A percentile compares a stretch with the other conserved stretches of the same genome.
These are phyloP conservation scores for Astreopora myriophthalma DNA, from an alignment of 64 coral and sea anemone genomes.

Conservation along the genomic window DNA sequence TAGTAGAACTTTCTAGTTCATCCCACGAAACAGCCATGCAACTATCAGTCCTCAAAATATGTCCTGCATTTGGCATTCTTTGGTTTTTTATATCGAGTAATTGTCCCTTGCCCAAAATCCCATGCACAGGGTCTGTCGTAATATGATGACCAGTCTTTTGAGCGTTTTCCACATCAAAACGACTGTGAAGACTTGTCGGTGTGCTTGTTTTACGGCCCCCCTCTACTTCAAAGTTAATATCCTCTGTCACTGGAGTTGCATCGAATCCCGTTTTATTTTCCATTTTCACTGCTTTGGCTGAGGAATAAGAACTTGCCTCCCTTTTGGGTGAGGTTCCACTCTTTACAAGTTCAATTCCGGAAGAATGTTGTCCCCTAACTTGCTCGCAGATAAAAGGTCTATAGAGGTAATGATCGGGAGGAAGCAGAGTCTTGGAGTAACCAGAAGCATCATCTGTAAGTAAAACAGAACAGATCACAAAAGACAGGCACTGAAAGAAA, in stretches of 20 bases:
- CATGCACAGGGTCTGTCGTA: not conserved
- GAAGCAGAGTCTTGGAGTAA: conserved; percentile 53
- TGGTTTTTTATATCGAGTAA: not conserved
- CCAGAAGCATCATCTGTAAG: not conserved
- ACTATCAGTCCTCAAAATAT: not conserved
- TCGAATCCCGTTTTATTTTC: not conserved
- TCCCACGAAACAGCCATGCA: not conserved
- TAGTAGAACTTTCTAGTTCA: not conserved
- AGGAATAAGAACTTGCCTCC: not conserved
- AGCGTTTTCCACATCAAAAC: not conserved
- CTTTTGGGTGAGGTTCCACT: conserved; percentile 5
- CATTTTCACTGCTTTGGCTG: not conserved
- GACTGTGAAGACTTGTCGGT: too few species aligned
- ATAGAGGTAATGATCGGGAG: conserved; percentile 42
- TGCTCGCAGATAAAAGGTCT: conserved; percentile 54
- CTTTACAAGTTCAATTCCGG: conserved; percentile 65
- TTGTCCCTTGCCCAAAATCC: not conserved
- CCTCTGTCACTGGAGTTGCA: not conserved
- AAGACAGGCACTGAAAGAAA: not conserved
- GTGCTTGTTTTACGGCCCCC: too few species aligned
- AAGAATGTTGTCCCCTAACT: conserved; percentile 65
- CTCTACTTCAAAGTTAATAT: not conserved
- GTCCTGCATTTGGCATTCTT: not conserved
- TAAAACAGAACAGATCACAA: not conserved
- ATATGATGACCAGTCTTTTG: not conserved